Base-by-base conservation (phyloP, 2,888 invertebrate genomes). In the Rhagophthalmus giganteus region DNA sequence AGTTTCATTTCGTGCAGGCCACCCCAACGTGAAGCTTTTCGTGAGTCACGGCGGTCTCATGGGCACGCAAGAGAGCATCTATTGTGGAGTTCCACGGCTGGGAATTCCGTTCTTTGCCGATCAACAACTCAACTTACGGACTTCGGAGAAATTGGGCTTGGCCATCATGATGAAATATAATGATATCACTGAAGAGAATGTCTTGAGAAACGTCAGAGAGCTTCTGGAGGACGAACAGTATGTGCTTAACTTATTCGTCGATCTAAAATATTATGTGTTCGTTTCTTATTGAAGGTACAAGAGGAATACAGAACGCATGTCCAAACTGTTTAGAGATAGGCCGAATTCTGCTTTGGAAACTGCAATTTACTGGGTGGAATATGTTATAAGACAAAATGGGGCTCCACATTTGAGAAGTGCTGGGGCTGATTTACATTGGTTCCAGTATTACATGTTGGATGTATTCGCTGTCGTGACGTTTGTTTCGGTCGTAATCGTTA, bases 281-380 rank as follows among this genome's bases (percentile, higher is more conserved):
- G 11, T 28, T 28, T n/a, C n/a, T n/a, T n/a, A n/a, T 10, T 28
- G 28, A 5, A 83, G 83, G 47, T 84, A 81, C 64, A 74, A 74
- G 63, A 69, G 76, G 54, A 81, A 78, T 31, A 78, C 80, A 13
- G 58, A 74, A 53, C 72, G 68, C 56, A 63, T 82, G 42, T 77
- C 78, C 39, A 74, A 75, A 31, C 74, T 78, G 53, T 83, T 80
- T 67, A 69, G 78, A 24, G 84, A 85, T 62, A 74, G 84, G 15
- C 81, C 81, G 0, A 66, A 78, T 63, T 74, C 76, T 9, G 80
- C 85, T 0, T 60, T 84, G 52, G 81, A 84, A 20, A 80, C 79
- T 12, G 81, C 81, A 0, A 71, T 83, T 1, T 84, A 81, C 69
- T 85, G 84, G 85, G 78, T 81, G 40, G 85, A 85, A 67, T 83